Evolutionary conservation across 2,797 vertebrate genomes (phyloP).

Genomic region (Amphiprion clarkii): DNA sequence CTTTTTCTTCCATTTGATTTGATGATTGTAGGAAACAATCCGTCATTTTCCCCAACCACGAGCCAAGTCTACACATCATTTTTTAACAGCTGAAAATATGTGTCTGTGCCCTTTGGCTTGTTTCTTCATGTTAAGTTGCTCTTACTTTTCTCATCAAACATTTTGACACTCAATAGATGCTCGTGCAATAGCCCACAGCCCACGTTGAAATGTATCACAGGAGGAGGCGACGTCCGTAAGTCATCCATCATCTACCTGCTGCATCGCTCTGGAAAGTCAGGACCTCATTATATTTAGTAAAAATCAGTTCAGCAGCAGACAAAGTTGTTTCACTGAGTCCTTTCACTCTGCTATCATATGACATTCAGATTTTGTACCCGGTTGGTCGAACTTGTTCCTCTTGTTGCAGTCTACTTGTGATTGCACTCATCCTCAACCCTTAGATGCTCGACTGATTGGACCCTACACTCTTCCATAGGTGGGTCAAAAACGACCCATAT

Average conservation of each 20-base stretch:
- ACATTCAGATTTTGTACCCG: constrained; percentile 21
- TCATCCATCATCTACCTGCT: constrained; percentile 53
- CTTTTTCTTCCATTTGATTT: background rate
- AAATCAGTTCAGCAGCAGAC: constrained; percentile 9
- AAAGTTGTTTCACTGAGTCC: constrained; percentile 9
- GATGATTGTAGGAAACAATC: background rate
- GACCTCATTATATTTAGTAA: constrained; percentile 29
- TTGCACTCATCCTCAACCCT: constrained; percentile 36
- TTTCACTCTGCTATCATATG: constrained; percentile 6
- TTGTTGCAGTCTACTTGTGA: constrained; percentile 25
- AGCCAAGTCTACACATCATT: background rate
- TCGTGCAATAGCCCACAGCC: constrained; percentile 25
- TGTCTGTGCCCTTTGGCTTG: constrained; percentile 15
- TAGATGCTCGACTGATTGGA: no score
- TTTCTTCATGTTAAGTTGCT: constrained; percentile 38
- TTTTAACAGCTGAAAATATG: constrained; percentile 18
- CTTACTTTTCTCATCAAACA: constrained; percentile 52
- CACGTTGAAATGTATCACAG: constrained; percentile 17
- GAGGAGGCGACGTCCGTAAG: background rate
- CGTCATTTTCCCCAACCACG: background rate
- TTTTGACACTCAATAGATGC: constrained; percentile 38
- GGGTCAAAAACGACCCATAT: no score
- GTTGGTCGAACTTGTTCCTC: constrained; percentile 39
- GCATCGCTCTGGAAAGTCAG: constrained; percentile 17
- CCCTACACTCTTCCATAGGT: no score